Percentiles rank a stretch among this genome's conserved stretches.
Conservation (phyloP, 2,113 vertebrate species). For the Cygnus buccinator region DNA sequence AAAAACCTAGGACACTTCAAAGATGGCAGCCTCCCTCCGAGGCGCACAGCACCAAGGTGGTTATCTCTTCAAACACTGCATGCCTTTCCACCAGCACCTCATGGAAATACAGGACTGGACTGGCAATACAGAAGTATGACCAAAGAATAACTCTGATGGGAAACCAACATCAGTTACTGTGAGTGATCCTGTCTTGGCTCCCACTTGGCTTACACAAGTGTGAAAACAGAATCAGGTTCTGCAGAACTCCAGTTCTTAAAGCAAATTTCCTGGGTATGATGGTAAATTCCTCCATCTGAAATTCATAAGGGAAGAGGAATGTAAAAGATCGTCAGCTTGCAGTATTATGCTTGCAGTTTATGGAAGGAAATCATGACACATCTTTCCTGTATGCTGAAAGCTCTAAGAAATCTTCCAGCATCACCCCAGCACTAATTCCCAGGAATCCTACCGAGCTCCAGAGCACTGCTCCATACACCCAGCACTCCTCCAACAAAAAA, state of each 20-base stretch:
- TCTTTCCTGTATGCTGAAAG: neutral
- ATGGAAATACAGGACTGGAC: neutral
- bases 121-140: neutral
- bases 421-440: neutral
- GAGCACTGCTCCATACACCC: neutral
- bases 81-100: neutral
- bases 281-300: neutral
- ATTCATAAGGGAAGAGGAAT: neutral
- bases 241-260: neutral
- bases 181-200: neutral
- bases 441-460: neutral
- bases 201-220: neutral
- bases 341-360: neutral
- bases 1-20: neutral
- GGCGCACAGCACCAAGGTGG: neutral
- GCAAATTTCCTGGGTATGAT: neutral
- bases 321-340: neutral
- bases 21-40: neutral
- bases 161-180: neutral
- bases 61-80: neutral
- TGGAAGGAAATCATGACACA: neutral
- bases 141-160: neutral
- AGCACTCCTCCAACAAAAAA: neutral
- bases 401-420: neutral
- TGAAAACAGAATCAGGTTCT: neutral